These are phyloP conservation scores for Ceyx cyanopectus DNA, from an alignment of 2,113 vertebrate genomes.

Conservation along the genomic window DNA sequence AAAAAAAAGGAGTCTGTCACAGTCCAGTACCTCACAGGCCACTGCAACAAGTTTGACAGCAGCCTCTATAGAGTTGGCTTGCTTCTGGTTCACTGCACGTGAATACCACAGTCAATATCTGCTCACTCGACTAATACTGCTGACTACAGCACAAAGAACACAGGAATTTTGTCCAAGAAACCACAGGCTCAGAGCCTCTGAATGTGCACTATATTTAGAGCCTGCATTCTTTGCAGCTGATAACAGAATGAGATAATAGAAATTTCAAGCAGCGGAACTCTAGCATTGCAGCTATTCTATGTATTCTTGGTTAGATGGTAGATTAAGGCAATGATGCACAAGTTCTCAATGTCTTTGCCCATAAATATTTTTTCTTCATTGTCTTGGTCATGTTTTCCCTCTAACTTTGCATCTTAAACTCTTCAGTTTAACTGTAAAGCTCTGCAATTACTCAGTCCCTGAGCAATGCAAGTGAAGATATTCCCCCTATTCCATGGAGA, in stretches of 20 bases:
- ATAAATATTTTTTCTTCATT: neutral
- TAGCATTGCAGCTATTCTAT: neutral
- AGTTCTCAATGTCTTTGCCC: neutral
- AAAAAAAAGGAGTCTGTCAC: constrained; percentile 76
- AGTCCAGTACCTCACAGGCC: constrained; percentile 77
- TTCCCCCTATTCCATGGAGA: neutral
- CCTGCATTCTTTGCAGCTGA: constrained; percentile 56
- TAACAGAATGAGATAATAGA: constrained; percentile 56
- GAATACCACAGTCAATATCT: constrained; percentile 82
- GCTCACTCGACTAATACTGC: constrained; percentile 75
- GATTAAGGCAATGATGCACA: neutral
- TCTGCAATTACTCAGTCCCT: neutral
- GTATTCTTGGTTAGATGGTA: neutral
- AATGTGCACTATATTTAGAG: constrained; percentile 70
- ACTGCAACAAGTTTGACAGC: constrained; percentile 82
- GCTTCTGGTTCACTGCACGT: constrained; percentile 81
- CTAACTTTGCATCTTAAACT: neutral
- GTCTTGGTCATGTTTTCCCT: neutral
- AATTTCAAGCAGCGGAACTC: constrained; percentile 53
- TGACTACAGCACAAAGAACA: constrained; percentile 82
- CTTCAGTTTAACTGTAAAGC: neutral
- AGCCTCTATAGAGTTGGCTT: constrained; percentile 75
- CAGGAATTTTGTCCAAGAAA: constrained; percentile 76
- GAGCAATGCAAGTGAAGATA: neutral
- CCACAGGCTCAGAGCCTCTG: constrained; percentile 43